Conservation (phyloP, 2,797 vertebrate species). For the Phrynocephalus vlangalii region DNA sequence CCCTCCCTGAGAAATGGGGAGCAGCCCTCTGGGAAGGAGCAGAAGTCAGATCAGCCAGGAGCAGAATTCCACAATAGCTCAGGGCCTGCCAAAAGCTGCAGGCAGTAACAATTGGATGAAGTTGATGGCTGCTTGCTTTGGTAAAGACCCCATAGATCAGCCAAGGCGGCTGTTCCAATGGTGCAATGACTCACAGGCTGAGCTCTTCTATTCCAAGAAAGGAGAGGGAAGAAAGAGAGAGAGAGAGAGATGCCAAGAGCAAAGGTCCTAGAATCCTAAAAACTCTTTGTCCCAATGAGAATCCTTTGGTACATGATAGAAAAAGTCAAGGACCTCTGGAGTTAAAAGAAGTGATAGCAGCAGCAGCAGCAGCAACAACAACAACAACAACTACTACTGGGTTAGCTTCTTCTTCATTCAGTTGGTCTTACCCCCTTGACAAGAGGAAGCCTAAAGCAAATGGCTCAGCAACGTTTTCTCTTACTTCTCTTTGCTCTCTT, state of each 20-base stretch:
- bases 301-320: background rate
- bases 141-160: background rate
- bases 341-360: background rate
- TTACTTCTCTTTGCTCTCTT: background rate
- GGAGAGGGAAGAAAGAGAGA: background rate
- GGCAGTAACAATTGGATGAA: background rate
- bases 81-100: slow-evolving; percentile 22
- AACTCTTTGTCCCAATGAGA: background rate
- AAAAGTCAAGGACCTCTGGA: background rate
- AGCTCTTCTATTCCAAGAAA: background rate
- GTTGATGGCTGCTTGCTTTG: background rate
- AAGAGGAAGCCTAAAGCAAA: too few relatives aligned
- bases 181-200: background rate
- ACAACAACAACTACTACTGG: background rate
- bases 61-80: slow-evolving; percentile 21
- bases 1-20: background rate
- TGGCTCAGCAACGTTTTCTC: background rate
- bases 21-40: background rate
- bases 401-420: slow-evolving; percentile 33
- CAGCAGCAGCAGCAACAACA: background rate
- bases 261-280: too few relatives aligned
- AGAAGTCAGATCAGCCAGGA: slow-evolving; percentile 9
- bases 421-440: fast-evolving
- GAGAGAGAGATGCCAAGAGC: too few relatives aligned
- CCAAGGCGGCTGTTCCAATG: background rate